phyloP scores from a whole-genome alignment of 2,797 vertebrate species.

The Melanitta fusca region DNA sequence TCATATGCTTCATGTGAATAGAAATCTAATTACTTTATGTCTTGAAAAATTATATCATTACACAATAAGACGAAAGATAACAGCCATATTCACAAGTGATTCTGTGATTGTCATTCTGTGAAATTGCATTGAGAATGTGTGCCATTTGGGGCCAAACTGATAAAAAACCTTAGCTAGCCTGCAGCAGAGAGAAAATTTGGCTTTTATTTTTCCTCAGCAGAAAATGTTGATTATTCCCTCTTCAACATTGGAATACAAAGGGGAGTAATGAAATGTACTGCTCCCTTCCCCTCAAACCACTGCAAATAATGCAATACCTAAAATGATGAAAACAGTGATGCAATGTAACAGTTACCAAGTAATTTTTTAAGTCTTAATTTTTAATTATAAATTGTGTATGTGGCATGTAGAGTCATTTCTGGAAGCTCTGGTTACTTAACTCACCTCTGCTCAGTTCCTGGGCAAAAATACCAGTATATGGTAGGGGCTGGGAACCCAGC shows the following conservation, averaged over 20 bases:
- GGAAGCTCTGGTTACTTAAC: conserved; percentile 11
- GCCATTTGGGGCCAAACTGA: not conserved
- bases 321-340: not conserved
- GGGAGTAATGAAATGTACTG: not conserved
- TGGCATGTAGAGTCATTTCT: not conserved
- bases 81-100: conserved; percentile 62
- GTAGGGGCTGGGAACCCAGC: conserved; percentile 92
- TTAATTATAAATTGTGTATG: not conserved
- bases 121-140: conserved; percentile 20
- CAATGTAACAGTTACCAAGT: not conserved
- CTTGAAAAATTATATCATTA: conserved; percentile 74
- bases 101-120: conserved; percentile 66
- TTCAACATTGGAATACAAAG: not conserved
- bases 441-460: conserved; percentile 90
- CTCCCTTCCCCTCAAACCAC: not conserved
- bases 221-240: conserved; percentile 40
- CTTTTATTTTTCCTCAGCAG: conserved; percentile 53
- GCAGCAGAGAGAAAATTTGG: not conserved
- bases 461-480: conserved; percentile 95
- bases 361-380: not conserved
- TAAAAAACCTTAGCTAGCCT: not conserved
- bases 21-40: conserved; percentile 75
- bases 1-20: conserved; percentile 54
- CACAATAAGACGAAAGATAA: conserved; percentile 71
- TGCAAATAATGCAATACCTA: not conserved